Percentiles rank a stretch among this genome's conserved stretches.
phyloP scores from a whole-genome alignment of 1,140 invertebrate species.

The Radopholus similis region DNA sequence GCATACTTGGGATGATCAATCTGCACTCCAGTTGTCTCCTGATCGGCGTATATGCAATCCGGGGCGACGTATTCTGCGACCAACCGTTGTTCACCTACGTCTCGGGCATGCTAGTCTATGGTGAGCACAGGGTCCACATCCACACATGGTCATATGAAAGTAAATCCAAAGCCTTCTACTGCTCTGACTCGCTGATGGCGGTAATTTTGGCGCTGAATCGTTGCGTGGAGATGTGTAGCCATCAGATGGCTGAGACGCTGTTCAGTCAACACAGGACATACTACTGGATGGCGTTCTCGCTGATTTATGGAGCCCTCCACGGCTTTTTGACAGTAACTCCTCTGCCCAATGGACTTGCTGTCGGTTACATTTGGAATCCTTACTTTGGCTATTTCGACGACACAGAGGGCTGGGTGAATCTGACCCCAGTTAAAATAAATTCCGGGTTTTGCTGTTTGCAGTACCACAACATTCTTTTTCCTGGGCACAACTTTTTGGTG shows the following conservation, averaged over 20 bases:
- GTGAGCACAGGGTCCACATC: conserved; percentile 3
- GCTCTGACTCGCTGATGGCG: neutral
- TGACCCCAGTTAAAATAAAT: neutral
- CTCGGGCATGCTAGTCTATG: neutral
- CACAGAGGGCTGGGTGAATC: conserved; percentile 9
- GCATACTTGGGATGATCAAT: conserved; percentile 1
- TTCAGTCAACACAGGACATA: conserved; percentile 5
- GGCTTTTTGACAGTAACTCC: conserved; percentile 11
- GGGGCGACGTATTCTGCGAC: conserved; percentile 24
- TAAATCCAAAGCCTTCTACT: conserved; percentile 1
- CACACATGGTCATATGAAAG: conserved; percentile 1
- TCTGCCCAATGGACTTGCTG: conserved; percentile 20
- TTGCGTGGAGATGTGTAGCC: conserved; percentile 9
- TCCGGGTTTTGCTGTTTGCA: neutral
- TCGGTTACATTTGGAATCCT: conserved; percentile 20
- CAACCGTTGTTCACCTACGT: conserved; percentile 19
- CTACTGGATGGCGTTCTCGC: conserved; percentile 3
- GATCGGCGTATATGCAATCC: conserved; percentile 22
- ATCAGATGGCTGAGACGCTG: neutral
- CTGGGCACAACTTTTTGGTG: neutral
- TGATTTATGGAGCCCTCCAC: neutral
- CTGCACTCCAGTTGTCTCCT: conserved; percentile 14
- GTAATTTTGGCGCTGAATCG: conserved; percentile 22
- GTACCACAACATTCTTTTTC: neutral
- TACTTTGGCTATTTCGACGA: conserved; percentile 26